A percentile compares a stretch with the other conserved stretches of the same genome.
Evolutionary conservation across 2,888 invertebrate species (phyloP).

Genomic region (Tenthredo notha): DNA sequence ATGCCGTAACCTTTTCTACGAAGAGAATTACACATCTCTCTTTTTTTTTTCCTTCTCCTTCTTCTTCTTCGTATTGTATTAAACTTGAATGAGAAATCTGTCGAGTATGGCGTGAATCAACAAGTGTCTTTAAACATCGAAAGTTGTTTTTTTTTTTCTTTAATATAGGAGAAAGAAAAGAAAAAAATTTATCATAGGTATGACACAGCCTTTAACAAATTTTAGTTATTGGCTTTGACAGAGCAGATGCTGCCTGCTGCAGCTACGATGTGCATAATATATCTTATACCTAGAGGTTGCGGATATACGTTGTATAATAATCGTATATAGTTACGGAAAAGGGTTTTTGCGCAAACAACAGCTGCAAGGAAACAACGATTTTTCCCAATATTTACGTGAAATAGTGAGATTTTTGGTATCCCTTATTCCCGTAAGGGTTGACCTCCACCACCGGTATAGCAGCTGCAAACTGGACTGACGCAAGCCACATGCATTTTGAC

Average conservation of each 20-base stretch:
- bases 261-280: not conserved
- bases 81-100: not conserved
- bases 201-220: not conserved
- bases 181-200: not conserved
- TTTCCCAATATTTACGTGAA: slow-evolving; percentile 45
- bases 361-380: slow-evolving; percentile 15
- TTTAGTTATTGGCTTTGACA: not conserved
- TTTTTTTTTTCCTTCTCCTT: not conserved
- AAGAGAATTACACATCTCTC: not conserved
- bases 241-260: slow-evolving; percentile 13
- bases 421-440: slow-evolving; percentile 46
- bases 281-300: not conserved
- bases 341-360: slow-evolving; percentile 52
- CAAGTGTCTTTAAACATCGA: not conserved
- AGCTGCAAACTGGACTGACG: slow-evolving; percentile 20
- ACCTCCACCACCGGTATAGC: not conserved
- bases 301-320: slow-evolving; percentile 29
- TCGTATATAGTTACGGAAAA: not conserved
- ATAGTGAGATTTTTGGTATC: not conserved
- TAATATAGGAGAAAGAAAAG: not conserved
- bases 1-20: not conserved
- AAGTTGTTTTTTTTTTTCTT: not conserved
- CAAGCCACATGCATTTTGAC: not conserved
- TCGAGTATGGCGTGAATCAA: not conserved
- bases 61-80: not conserved